Evolutionary conservation across 2,888 invertebrate species (phyloP), one percentile per base, ranked within the genome.

Genomic region (Barypeithes pellucidus): DNA sequence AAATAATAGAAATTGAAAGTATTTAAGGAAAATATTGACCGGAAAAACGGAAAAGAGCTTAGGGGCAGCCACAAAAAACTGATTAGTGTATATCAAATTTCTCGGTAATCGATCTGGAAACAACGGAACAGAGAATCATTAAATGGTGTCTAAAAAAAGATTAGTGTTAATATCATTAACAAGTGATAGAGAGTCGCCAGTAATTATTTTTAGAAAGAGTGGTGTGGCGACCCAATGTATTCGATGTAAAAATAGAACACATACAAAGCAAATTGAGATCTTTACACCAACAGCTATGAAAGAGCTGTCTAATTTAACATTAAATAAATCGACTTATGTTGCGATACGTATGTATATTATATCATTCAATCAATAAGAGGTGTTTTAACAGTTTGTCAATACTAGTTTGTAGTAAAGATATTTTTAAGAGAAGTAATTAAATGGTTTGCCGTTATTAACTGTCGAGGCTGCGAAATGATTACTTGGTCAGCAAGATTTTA

Each of bases 171-270:
- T 66, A 39, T 24, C 66, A 57, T 66, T 66, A 66, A 66, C 54
- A 66, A 66, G 66, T 66, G 54, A 66, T 57, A 57, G 54, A 57
- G 54, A 57, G 54, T 54, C 54, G 36, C 39, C 54, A 9, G 36
- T 52, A 33, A 68, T 68, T 72, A 72, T 72, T 67, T 61, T 67
- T 72, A 72, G 67, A 62, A 61, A 61, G 50, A 67, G 61, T 61
- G 45, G 52, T 54, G 72, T 72, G 72, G 63, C 72, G 67, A 72
- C 72, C 67, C 47, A 33, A 73, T 68, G 67, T 57, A 45, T 63
- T 41, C 45, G 24, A 41, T 68, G 63, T 68, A 73, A 73, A 73
- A 73, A 73, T 73, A 73, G 68, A 59, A 5, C 33, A 18, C 24
- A 52, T 18, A 54, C 20, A 59, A 22, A 60, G 33, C 24, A 9